Evolutionary conservation across 2,797 vertebrate species (phyloP).

Genomic region (Gephyroberyx darwinii): DNA sequence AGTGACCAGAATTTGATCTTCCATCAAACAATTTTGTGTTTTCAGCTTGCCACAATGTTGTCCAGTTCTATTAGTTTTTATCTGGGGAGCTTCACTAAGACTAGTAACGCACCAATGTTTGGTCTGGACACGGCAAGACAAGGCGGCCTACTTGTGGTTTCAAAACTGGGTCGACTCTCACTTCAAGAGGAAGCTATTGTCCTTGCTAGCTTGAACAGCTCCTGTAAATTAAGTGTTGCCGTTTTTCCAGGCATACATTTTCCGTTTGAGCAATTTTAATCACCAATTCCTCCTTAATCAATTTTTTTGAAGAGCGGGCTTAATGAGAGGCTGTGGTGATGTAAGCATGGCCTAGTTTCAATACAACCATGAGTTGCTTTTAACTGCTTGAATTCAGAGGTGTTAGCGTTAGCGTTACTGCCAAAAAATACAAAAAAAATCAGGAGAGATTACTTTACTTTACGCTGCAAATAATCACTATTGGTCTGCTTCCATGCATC

Average conservation of each 20-base stretch:
- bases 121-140: too few relatives aligned
- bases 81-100: too few relatives aligned
- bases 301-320: constrained; percentile 29
- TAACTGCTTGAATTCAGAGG: constrained; percentile 15
- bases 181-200: too few relatives aligned
- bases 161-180: too few relatives aligned
- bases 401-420: not conserved
- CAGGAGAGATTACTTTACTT: constrained; percentile 27
- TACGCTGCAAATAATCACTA: constrained; percentile 39
- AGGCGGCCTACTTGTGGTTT: too few relatives aligned
- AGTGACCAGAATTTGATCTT: not conserved
- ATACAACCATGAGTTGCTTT: constrained; percentile 18
- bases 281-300: constrained; percentile 36
- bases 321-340: constrained; percentile 49
- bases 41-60: too few relatives aligned
- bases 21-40: too few relatives aligned
- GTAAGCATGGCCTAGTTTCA: constrained; percentile 2
- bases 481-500: constrained; percentile 18
- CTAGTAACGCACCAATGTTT: too few relatives aligned
- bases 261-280: constrained; percentile 54
- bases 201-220: constrained; percentile 14
- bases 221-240: not conserved
- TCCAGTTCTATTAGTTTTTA: too few relatives aligned
- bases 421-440: constrained; percentile 7
- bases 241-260: constrained; percentile 43